Evolutionary conservation across 2,113 vertebrate species (phyloP).

Genomic region (Terrapene triunguis): DNA sequence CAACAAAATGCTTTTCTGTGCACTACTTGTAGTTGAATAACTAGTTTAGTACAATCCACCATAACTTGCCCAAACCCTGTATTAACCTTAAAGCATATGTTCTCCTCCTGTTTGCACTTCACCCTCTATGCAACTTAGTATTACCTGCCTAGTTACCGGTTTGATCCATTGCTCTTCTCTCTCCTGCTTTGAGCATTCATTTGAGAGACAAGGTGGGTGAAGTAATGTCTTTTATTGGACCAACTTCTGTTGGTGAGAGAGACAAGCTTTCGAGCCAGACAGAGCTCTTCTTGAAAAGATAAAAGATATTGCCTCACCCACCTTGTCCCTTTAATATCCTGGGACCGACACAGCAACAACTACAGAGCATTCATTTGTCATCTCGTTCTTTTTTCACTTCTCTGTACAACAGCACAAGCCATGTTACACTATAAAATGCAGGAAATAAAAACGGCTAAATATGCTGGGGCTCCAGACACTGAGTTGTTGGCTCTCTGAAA

Average conservation of each 20-base stretch:
- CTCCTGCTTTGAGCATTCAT: neutral
- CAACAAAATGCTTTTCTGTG: neutral
- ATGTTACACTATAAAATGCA: neutral
- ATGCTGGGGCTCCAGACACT: neutral
- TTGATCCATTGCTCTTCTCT: neutral
- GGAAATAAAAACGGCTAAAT: neutral
- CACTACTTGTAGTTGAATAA: neutral
- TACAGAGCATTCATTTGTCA: neutral
- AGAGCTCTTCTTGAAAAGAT: neutral
- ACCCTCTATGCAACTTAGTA: neutral
- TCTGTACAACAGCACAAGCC: neutral
- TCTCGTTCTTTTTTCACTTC: neutral
- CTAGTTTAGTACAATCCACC: neutral
- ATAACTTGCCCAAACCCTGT: neutral
- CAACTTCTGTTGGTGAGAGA: neutral
- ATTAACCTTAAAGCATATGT: neutral
- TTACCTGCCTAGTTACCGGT: fast-evolving
- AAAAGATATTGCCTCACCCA: neutral
- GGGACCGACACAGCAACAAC: neutral
- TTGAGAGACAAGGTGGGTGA: neutral
- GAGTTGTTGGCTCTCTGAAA: neutral
- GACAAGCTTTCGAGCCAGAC: neutral
- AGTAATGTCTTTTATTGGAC: neutral
- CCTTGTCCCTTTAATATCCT: neutral
- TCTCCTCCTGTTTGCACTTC: neutral